These are phyloP conservation scores for Apodemus agrarius DNA, from an alignment of 2,797 vertebrate species.

Conservation along the genomic window DNA sequence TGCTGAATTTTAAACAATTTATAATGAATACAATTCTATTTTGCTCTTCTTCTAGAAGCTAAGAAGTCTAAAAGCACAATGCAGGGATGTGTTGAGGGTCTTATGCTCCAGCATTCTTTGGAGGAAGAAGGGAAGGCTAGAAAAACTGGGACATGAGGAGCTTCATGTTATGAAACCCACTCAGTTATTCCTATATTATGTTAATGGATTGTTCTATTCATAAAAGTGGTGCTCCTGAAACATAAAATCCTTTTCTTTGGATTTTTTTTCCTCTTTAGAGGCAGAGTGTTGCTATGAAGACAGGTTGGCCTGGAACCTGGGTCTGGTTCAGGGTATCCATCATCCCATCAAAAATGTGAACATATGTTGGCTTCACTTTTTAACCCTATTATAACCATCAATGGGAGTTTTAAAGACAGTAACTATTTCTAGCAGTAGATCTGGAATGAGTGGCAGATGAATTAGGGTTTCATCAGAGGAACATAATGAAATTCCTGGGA, in stretches of 20 bases:
- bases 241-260: not conserved
- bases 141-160: not conserved
- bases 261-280: not conserved
- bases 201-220: too few species aligned
- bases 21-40: not conserved
- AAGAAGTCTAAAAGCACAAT: not conserved
- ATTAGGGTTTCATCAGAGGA: slow-evolving; percentile 16
- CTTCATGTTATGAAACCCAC: not conserved
- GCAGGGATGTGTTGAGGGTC: too few species aligned
- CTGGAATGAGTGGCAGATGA: not conserved
- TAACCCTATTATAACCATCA: not conserved
- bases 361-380: not conserved
- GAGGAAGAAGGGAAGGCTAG: not conserved
- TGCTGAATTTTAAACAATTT: not conserved
- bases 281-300: not conserved
- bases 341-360: not conserved
- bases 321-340: not conserved
- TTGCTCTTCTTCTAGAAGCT: not conserved
- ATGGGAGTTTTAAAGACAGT: not conserved
- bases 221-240: not conserved
- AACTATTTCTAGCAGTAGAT: not conserved
- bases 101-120: not conserved
- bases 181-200: too few species aligned
- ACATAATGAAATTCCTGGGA: slow-evolving; percentile 2
- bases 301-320: not conserved